Conservation (phyloP, 1,140 invertebrate genomes). For the Drosophila tropicalis region DNA sequence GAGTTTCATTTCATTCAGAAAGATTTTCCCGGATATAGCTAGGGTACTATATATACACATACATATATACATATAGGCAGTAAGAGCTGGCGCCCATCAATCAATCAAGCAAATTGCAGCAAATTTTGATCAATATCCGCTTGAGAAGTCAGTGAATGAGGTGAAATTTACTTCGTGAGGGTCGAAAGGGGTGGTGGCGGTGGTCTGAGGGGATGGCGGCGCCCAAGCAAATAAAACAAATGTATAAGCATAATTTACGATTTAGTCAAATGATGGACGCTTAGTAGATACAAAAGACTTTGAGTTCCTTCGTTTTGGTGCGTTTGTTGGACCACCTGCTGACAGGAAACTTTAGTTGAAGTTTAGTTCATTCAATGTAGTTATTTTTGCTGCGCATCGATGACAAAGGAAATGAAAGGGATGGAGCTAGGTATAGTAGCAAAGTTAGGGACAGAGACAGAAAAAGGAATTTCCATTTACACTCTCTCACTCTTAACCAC, state of each 20-base stretch:
- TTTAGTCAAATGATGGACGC: conserved; percentile 65
- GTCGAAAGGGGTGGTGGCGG: not conserved
- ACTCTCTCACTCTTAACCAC: conserved; percentile 20
- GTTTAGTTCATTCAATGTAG: conserved; percentile 14
- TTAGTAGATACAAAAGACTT: conserved; percentile 64
- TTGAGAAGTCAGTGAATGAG: conserved; percentile 13
- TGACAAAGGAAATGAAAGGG: conserved; percentile 62
- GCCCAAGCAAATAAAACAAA: conserved; percentile 34
- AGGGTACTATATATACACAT: not conserved
- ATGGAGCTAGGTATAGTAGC: too few relatives aligned
- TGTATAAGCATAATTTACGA: conserved; percentile 59
- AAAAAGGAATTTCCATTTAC: conserved; percentile 26
- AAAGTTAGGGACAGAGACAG: not conserved
- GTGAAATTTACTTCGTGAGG: not conserved
- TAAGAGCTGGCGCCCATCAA: conserved; percentile 53
- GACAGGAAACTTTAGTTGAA: conserved; percentile 60
- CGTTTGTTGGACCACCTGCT: conserved; percentile 67
- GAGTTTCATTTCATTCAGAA: conserved; percentile 44
- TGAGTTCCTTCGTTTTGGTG: conserved; percentile 56
- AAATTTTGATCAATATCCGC: conserved; percentile 80
- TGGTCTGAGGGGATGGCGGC: not conserved
- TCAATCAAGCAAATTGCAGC: conserved; percentile 72
- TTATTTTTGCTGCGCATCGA: conserved; percentile 5
- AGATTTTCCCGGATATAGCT: conserved; percentile 48
- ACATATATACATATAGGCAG: not conserved